Conservation (phyloP, 2,888 invertebrate genomes). For the Formica aserva region DNA sequence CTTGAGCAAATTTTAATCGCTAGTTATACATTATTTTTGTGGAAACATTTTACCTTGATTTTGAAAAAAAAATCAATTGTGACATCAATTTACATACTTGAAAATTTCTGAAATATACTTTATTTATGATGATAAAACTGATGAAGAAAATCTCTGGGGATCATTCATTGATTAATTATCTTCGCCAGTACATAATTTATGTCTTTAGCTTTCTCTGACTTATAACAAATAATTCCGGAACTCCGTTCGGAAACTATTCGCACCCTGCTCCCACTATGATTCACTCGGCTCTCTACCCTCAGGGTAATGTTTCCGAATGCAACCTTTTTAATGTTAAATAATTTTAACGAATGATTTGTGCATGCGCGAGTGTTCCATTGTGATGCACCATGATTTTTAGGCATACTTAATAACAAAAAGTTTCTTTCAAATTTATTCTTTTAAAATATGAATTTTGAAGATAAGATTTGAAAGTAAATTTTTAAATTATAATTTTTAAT, state of each 20-base stretch:
- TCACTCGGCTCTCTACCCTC: not conserved
- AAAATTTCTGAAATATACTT: not conserved
- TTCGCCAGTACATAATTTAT: not conserved
- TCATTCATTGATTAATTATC: not conserved
- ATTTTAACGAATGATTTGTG: too few species aligned
- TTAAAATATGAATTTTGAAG: not conserved
- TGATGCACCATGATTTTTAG: too few species aligned
- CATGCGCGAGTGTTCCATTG: too few species aligned
- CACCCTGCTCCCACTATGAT: not conserved
- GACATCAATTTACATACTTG: not conserved
- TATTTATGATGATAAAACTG: constrained; percentile 29
- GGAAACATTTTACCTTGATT: not conserved
- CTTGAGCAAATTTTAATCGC: constrained; percentile 3
- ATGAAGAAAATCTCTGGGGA: not conserved
- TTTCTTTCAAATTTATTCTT: not conserved
- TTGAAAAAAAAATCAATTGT: constrained; percentile 21
- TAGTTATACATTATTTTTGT: not conserved
- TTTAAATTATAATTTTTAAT: not conserved
- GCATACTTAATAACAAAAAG: not conserved
- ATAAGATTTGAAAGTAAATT: not conserved
- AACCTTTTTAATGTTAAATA: not conserved
- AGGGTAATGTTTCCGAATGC: not conserved
- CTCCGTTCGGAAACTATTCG: not conserved
- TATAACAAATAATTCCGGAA: not conserved
- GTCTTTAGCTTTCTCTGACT: not conserved